Evolutionary conservation across 2,113 vertebrate species (phyloP), one percentile per base, ranked within the genome.

Genomic region (Pangasianodon hypophthalmus): DNA sequence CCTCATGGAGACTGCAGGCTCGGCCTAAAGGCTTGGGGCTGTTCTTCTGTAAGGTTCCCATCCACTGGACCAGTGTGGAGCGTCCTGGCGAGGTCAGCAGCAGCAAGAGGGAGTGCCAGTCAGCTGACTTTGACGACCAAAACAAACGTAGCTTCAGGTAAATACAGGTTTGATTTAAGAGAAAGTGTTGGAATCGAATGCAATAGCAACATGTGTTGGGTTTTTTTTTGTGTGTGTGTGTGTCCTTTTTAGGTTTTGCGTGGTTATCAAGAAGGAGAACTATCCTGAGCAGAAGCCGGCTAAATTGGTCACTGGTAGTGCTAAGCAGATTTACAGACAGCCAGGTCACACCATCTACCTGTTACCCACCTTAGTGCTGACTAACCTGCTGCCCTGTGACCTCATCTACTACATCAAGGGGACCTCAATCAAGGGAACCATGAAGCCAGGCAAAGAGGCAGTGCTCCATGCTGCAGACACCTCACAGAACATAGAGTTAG

Each of bases 261-360:
- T 99, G 90, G 98, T 98, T 67, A 97, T 99, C 88, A 99, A 98
- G 93, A 99, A 99, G 90, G 98, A 99, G 85, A 98, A 97, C 91
- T 99, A 99, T 44, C 98, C 98, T 0, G 97, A 99, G 60, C 98
- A 99, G 92, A 96, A 97, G 95, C 98, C 98, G 32, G 98, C 98
- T 87, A 98, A 94, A 94, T 96, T 95, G 46, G 96, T 97, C 88
- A 96, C 97, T 29, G 97, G 97, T 88, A 96, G 96, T 9, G 92
- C 97, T 13, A 97, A 98, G 91, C 97, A 98, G 94, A 99, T 99
- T 93, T 99, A 98, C 93, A 96, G 97, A 1, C 98, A 99, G 93
- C 98, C 98, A 0, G 98, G 98, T 8, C 98, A 99, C 88, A 98
- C 97, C 21, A 95, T 99, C 90, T 99, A 97, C 82, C 96, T 99